These are phyloP conservation scores for Allobates femoralis DNA, from an alignment of 2,797 vertebrate genomes.

Conservation along the genomic window DNA sequence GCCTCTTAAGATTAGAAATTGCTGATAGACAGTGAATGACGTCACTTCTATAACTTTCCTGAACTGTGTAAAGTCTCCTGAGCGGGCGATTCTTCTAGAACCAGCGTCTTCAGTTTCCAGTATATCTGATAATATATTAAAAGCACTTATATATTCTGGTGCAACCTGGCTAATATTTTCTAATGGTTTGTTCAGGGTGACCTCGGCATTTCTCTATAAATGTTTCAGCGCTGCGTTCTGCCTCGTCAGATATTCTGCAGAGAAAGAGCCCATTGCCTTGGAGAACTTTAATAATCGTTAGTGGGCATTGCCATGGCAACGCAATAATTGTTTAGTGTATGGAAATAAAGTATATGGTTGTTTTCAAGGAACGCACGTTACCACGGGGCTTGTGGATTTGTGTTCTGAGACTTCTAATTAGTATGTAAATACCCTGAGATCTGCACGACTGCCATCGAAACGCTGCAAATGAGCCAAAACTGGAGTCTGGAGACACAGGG, in stretches of 20 bases:
- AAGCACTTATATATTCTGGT: slow-evolving; percentile 56
- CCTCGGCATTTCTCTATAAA: slow-evolving; percentile 54
- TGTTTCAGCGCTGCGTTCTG: slow-evolving; percentile 38
- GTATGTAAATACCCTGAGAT: slow-evolving; percentile 63
- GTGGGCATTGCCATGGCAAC: slow-evolving; percentile 64
- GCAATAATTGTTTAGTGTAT: slow-evolving; percentile 64
- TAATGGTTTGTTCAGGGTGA: slow-evolving; percentile 56
- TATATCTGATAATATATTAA: slow-evolving; percentile 54
- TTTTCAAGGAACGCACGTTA: slow-evolving; percentile 63
- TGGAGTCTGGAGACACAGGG: slow-evolving; percentile 30
- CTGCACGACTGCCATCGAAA: slow-evolving; percentile 55
- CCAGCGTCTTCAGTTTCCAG: not conserved
- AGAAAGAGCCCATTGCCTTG: slow-evolving; percentile 42
- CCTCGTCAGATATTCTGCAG: slow-evolving; percentile 43
- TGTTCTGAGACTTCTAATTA: slow-evolving; percentile 65
- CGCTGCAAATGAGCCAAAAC: slow-evolving; percentile 63
- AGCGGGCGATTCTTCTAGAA: slow-evolving; percentile 30
- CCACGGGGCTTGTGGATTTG: slow-evolving; percentile 63
- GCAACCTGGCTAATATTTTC: slow-evolving; percentile 50
- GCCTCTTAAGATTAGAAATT: not conserved
- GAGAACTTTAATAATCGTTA: slow-evolving; percentile 40
- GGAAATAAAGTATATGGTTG: slow-evolving; percentile 63
- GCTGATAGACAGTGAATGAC: not conserved
- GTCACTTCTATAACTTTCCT: not conserved
- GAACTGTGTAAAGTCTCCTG: slow-evolving; percentile 17